phyloP scores from a whole-genome alignment of 2,113 vertebrate genomes.

The Pseudopodoces humilis region DNA sequence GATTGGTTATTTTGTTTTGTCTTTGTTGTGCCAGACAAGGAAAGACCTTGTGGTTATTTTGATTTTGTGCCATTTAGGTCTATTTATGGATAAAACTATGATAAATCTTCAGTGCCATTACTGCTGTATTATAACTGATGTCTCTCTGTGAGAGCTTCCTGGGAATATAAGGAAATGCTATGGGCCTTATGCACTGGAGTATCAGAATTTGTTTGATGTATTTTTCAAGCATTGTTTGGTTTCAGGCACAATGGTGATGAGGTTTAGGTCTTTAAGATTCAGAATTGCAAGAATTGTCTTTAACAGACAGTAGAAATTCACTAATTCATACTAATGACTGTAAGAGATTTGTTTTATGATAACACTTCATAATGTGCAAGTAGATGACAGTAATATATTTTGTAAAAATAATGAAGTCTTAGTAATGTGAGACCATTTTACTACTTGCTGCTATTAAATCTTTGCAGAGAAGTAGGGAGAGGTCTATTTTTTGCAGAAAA shows the following conservation, averaged over 20 bases:
- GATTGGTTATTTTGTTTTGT: background rate
- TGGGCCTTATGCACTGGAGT: background rate
- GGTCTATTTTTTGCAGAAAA: constrained; percentile 19
- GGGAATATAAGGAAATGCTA: constrained; percentile 3
- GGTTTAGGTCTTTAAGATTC: background rate
- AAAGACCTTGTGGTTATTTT: background rate
- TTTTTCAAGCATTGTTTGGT: constrained; percentile 47
- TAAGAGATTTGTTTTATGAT: constrained; percentile 40
- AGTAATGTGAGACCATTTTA: constrained; percentile 14
- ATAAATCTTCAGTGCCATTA: background rate
- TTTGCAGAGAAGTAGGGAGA: constrained; percentile 13
- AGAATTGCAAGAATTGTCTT: background rate
- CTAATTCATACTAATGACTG: constrained; percentile 30
- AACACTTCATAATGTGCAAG: constrained; percentile 25
- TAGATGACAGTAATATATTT: constrained; percentile 58
- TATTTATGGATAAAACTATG: background rate
- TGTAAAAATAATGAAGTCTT: constrained; percentile 56
- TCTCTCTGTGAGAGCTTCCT: background rate
- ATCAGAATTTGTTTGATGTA: constrained; percentile 40
- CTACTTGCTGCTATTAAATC: constrained; percentile 34
- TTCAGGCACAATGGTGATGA: background rate
- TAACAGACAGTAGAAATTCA: background rate
- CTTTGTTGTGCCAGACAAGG: background rate
- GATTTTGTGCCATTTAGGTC: background rate
- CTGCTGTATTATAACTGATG: background rate